Evolutionary conservation across 2,113 vertebrate species (phyloP).

Genomic region (Mesocricetus auratus): DNA sequence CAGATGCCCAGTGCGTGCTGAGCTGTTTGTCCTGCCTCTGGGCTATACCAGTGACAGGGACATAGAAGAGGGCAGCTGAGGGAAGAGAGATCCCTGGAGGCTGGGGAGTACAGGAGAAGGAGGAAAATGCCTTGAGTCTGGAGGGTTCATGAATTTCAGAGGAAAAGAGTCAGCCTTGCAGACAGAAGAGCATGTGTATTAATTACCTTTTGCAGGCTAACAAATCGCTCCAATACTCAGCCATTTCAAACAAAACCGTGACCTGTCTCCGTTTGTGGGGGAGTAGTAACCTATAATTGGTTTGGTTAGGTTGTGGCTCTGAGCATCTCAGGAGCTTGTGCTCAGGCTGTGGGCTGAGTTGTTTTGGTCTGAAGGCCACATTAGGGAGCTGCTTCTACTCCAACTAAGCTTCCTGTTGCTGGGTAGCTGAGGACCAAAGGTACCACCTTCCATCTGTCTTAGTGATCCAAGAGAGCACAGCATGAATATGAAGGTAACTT

Average conservation of each 20-base stretch:
- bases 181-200: background rate
- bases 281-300: background rate
- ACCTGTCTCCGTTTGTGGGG: background rate
- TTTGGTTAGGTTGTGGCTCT: background rate
- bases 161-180: background rate
- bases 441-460: background rate
- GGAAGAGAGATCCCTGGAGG: background rate
- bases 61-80: background rate
- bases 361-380: background rate
- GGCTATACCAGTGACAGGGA: too few species aligned
- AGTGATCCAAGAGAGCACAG: background rate
- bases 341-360: background rate
- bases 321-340: background rate
- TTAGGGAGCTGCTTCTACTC: background rate
- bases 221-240: background rate
- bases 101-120: background rate
- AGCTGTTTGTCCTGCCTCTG: background rate
- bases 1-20: background rate
- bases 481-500: background rate
- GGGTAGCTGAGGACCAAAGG: background rate
- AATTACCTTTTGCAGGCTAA: background rate
- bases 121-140: background rate
- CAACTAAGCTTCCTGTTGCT: too few species aligned
- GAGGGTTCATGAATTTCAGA: constrained; percentile 7
- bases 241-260: background rate